A percentile compares a stretch with the other conserved stretches of the same genome.
Conservation (phyloP, 2,888 invertebrate species). For the Lasioglossum marginatum region DNA sequence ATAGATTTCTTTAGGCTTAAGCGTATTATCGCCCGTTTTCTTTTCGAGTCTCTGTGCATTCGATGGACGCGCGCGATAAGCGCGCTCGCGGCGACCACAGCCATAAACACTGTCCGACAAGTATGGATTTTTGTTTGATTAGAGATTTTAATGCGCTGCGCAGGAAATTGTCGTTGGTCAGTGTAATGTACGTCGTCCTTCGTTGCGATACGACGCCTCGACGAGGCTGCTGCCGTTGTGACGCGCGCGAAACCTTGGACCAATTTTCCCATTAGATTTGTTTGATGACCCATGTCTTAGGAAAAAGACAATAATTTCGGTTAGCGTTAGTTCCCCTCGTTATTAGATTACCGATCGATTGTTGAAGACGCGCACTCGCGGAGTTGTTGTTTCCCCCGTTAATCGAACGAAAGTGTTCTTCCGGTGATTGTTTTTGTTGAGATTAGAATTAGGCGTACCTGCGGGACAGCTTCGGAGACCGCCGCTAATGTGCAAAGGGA, state of each 20-base stretch:
- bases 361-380: background rate
- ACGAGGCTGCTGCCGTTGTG: slow-evolving; percentile 25
- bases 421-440: background rate
- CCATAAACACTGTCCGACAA: background rate
- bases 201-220: background rate
- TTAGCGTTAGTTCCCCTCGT: slow-evolving; percentile 38
- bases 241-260: slow-evolving; percentile 65
- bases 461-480: background rate
- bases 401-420: background rate
- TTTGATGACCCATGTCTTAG: slow-evolving; percentile 60
- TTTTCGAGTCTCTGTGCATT: background rate
- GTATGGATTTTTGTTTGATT: background rate
- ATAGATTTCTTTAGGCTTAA: slow-evolving; percentile 42
- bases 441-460: background rate
- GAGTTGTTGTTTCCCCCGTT: slow-evolving; percentile 12
- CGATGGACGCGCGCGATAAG: slow-evolving; percentile 6
- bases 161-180: background rate
- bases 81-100: slow-evolving; percentile 1
- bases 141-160: background rate
- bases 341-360: slow-evolving; percentile 43
- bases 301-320: slow-evolving; percentile 74
- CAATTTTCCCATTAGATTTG: slow-evolving; percentile 64
- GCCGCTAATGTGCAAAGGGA: background rate
- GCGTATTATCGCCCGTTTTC: slow-evolving; percentile 20
- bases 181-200: background rate